Evolutionary conservation across 2,797 vertebrate species (phyloP).

Genomic region (Sebastes diaconus): DNA sequence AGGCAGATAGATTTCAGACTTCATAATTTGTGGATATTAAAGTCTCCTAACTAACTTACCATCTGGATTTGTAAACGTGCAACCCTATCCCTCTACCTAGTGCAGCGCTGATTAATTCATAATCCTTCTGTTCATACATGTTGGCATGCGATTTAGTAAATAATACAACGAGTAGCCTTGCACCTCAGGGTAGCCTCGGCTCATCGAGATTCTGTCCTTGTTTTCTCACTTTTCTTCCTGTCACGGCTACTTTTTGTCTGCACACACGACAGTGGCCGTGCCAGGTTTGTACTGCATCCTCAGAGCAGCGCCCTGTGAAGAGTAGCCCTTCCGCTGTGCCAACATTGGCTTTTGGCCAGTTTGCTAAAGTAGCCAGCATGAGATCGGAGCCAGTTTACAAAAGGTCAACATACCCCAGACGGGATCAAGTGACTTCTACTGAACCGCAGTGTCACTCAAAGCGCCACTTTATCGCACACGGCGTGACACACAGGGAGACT

Average conservation of each 20-base stretch:
- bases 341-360: slow-evolving; percentile 58
- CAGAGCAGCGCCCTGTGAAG: slow-evolving; percentile 26
- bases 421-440: slow-evolving; percentile 70
- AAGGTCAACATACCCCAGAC: slow-evolving; percentile 74
- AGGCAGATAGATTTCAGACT: not conserved
- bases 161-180: slow-evolving; percentile 18
- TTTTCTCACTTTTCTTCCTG: slow-evolving; percentile 21
- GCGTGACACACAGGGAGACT: slow-evolving; percentile 16
- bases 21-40: not conserved
- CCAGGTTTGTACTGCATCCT: slow-evolving; percentile 39
- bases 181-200: slow-evolving; percentile 4
- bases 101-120: slow-evolving; percentile 4
- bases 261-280: not conserved
- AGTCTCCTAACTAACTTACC: not conserved
- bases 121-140: not conserved
- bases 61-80: slow-evolving; percentile 3
- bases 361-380: slow-evolving; percentile 61
- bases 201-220: slow-evolving; percentile 29
- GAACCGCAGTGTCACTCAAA: slow-evolving; percentile 73
- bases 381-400: slow-evolving; percentile 58
- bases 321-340: slow-evolving; percentile 47
- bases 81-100: not conserved
- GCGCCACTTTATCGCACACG: slow-evolving; percentile 15
- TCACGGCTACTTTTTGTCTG: slow-evolving; percentile 41
- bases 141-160: slow-evolving; percentile 6